phyloP scores from a whole-genome alignment of 2,888 invertebrate genomes.

The Trichogramma evanescens region DNA sequence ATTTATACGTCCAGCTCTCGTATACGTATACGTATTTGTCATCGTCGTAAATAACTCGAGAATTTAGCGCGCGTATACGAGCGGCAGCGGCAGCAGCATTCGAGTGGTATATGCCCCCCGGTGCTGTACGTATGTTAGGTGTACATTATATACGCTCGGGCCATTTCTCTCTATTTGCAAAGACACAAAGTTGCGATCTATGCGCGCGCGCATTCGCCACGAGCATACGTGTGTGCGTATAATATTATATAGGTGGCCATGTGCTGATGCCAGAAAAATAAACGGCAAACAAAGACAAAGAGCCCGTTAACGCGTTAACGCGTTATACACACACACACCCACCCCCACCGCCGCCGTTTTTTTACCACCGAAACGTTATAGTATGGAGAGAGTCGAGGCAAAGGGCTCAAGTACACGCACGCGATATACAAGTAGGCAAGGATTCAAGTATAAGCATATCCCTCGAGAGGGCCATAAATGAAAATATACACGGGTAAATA shows the following conservation, averaged over 20 bases:
- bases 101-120: no score
- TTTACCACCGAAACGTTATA: not conserved
- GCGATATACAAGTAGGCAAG: not conserved
- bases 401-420: not conserved
- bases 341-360: not conserved
- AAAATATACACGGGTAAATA: no score
- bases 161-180: constrained; percentile 21
- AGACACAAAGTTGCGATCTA: constrained; percentile 5
- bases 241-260: not conserved
- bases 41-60: no score
- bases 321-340: not conserved
- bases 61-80: no score
- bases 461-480: no score
- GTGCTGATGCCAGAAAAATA: not conserved
- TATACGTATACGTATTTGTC: no score
- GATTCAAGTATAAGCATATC: no score
- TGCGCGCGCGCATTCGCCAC: no score
- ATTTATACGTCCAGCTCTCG: no score
- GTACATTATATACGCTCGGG: not conserved
- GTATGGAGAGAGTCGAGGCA: not conserved
- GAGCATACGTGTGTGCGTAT: not conserved
- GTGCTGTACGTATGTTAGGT: no score
- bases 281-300: constrained; percentile 10
- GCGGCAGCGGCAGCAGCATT: no score
- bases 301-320: not conserved